Conservation (phyloP, 2,888 invertebrate species). For the Acrobeloides nanus region DNA sequence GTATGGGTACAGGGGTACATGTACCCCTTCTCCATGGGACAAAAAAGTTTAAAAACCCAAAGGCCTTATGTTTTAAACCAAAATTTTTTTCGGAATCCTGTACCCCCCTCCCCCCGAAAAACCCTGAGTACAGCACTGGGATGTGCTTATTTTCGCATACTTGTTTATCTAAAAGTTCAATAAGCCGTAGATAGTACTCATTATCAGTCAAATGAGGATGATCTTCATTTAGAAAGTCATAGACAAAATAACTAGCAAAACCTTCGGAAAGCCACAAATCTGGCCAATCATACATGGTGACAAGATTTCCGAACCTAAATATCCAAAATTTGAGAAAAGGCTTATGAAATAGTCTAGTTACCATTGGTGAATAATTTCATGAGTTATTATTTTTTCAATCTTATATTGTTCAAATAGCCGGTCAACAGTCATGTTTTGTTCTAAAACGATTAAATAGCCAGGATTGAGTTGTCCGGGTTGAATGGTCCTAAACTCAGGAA, state of each 20-base stretch:
- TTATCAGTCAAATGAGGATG: slow-evolving; percentile 41
- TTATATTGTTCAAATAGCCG: slow-evolving; percentile 42
- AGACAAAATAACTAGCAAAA: slow-evolving; percentile 53
- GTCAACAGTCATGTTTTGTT: slow-evolving; percentile 43
- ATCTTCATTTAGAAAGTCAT: slow-evolving; percentile 38
- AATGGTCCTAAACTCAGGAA: too few species aligned
- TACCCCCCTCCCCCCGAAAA: too few species aligned
- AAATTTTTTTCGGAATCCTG: not conserved
- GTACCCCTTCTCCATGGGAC: too few species aligned
- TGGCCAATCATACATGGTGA: slow-evolving; percentile 52
- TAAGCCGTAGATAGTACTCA: slow-evolving; percentile 36
- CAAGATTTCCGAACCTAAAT: slow-evolving; percentile 54
- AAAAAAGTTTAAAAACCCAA: too few species aligned
- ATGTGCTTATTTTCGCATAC: too few species aligned
- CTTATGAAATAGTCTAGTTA: slow-evolving; percentile 12
- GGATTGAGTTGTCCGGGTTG: too few species aligned
- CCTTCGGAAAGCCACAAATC: slow-evolving; percentile 55
- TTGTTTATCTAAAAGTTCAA: slow-evolving; percentile 29
- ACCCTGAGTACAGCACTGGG: too few species aligned
- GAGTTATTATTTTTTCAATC: slow-evolving; percentile 54
- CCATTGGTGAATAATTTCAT: slow-evolving; percentile 57
- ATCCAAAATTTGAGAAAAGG: not conserved
- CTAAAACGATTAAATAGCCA: slow-evolving; percentile 3
- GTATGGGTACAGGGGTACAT: too few species aligned
- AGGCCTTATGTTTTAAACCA: too few species aligned